Evolutionary conservation across 2,113 vertebrate genomes (phyloP).

Genomic region (Agapornis roseicollis): DNA sequence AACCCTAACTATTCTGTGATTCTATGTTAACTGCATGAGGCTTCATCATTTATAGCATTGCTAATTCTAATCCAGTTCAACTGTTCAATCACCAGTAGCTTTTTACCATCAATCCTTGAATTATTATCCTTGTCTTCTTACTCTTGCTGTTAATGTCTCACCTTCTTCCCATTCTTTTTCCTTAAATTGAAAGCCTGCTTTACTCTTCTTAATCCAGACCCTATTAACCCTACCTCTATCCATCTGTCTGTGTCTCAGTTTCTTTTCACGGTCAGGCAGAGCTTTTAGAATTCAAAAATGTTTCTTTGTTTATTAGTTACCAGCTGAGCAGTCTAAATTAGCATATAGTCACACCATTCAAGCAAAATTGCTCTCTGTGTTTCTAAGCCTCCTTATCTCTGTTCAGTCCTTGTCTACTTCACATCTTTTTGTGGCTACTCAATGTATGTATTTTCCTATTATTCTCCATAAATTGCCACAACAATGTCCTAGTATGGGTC

Average conservation of each 20-base stretch:
- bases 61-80: background rate
- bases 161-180: background rate
- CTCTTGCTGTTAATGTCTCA: background rate
- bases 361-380: background rate
- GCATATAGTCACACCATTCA: background rate
- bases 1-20: no score
- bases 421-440: background rate
- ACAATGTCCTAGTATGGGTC: background rate
- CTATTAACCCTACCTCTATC: background rate
- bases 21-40: background rate
- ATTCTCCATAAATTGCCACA: background rate
- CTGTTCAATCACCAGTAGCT: background rate
- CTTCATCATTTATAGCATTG: background rate
- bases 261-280: background rate
- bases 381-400: background rate
- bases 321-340: background rate
- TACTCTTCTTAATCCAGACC: background rate
- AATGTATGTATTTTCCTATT: background rate
- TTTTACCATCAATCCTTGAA: background rate
- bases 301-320: background rate
- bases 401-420: background rate
- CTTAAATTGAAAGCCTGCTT: background rate
- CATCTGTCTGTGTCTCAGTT: background rate
- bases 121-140: background rate
- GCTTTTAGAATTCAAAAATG: background rate